Evolutionary conservation across 2,888 invertebrate genomes (phyloP).

Genomic region (Ectobius pallidus): DNA sequence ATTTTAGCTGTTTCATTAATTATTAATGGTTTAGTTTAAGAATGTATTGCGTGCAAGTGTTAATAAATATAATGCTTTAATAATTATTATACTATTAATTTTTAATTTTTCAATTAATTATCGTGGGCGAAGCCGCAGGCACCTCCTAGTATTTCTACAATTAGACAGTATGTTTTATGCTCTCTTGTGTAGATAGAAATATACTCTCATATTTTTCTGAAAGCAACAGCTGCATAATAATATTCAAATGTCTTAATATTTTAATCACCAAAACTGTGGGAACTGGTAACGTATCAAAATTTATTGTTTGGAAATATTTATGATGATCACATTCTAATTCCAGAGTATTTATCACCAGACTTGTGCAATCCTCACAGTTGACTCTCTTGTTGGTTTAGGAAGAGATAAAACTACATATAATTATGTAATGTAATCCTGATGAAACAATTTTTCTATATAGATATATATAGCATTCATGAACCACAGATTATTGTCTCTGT

Average conservation of each 20-base stretch:
- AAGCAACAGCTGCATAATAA: neutral
- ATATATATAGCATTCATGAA: too few species aligned
- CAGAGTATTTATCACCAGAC: neutral
- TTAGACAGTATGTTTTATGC: too few species aligned
- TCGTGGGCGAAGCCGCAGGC: too few species aligned
- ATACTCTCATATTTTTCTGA: neutral
- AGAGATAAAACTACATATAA: neutral
- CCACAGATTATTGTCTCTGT: too few species aligned
- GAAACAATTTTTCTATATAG: neutral
- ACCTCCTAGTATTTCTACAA: too few species aligned
- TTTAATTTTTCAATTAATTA: too few species aligned
- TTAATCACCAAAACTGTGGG: neutral
- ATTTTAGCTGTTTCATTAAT: too few species aligned
- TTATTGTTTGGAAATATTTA: neutral
- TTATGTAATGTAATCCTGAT: neutral
- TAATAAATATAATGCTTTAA: too few species aligned
- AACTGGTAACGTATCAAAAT: neutral
- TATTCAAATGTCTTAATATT: neutral
- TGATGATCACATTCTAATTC: neutral
- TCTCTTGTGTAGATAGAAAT: too few species aligned
- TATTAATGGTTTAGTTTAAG: too few species aligned
- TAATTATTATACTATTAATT: too few species aligned
- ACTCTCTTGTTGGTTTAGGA: neutral
- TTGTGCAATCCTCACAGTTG: neutral
- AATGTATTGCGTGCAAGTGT: too few species aligned